phyloP scores from a whole-genome alignment of 2,113 vertebrate species.

The Thermophis baileyi region DNA sequence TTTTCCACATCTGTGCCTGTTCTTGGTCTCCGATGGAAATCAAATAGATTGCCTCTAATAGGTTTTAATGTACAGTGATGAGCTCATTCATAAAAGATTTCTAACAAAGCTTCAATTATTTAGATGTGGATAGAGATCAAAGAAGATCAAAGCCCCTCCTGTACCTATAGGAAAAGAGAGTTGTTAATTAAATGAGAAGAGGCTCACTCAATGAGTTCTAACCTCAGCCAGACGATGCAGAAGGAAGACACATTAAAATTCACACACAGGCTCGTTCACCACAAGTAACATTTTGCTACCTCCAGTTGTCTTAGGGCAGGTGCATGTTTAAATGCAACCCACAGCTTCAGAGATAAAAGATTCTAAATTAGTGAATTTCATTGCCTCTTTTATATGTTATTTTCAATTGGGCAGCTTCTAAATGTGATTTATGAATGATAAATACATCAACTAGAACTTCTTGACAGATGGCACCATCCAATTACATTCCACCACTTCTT shows the following conservation, averaged over 20 bases:
- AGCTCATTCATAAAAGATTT: slow-evolving; percentile 61
- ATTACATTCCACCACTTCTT: background rate
- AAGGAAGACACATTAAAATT: slow-evolving; percentile 15
- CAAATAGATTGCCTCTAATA: slow-evolving; percentile 65
- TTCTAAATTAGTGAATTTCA: slow-evolving; percentile 23
- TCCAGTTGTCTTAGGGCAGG: background rate
- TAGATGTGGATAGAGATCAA: slow-evolving; percentile 60
- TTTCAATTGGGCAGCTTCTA: background rate
- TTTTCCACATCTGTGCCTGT: slow-evolving; percentile 2
- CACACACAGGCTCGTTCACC: rapidly evolving
- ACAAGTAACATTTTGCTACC: slow-evolving; percentile 27
- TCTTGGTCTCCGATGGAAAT: slow-evolving; percentile 54
- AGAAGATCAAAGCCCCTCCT: slow-evolving; percentile 56
- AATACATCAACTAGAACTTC: background rate
- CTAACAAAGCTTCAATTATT: slow-evolving; percentile 62
- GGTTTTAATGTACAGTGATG: slow-evolving; percentile 66
- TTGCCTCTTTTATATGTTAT: background rate
- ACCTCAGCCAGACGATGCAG: slow-evolving; percentile 4
- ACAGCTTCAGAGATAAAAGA: slow-evolving; percentile 22
- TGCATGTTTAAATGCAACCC: slow-evolving; percentile 27
- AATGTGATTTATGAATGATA: background rate
- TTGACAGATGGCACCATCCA: background rate
- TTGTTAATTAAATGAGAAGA: slow-evolving; percentile 61
- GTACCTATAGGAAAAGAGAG: slow-evolving; percentile 48
- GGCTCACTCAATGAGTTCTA: slow-evolving; percentile 52